Evolutionary conservation across 2,888 invertebrate genomes (phyloP).

Genomic region (Acanthosepion lycidas): DNA sequence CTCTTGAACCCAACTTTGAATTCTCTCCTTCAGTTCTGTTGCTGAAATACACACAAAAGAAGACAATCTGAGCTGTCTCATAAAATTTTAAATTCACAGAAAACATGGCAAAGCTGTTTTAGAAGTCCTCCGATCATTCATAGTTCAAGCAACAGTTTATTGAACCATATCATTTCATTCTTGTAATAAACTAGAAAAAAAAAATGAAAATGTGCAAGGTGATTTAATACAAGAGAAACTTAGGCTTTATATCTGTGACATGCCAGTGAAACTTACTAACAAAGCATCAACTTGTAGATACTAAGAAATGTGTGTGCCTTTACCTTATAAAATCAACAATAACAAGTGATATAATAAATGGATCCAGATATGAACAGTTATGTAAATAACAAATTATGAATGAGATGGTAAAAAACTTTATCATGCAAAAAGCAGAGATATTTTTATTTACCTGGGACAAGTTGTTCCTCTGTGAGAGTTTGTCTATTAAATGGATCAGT

Average conservation of each 20-base stretch:
- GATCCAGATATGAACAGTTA: too few species aligned
- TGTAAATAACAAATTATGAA: too few species aligned
- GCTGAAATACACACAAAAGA: conserved; percentile 78
- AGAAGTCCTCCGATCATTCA: not conserved
- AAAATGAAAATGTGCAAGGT: not conserved
- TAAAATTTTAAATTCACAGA: not conserved
- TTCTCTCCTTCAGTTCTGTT: conserved; percentile 88
- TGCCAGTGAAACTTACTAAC: too few species aligned
- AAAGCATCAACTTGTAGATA: too few species aligned
- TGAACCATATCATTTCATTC: too few species aligned
- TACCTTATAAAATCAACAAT: too few species aligned
- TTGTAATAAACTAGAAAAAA: not conserved
- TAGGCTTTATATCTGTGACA: too few species aligned
- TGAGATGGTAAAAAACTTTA: too few species aligned
- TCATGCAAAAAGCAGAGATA: not conserved
- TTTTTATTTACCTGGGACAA: conserved; percentile 85
- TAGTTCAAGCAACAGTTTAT: not conserved
- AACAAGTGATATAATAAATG: too few species aligned
- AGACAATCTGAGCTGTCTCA: conserved; percentile 33
- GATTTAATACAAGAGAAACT: not conserved
- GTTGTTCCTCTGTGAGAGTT: conserved; percentile 93
- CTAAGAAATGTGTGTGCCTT: too few species aligned
- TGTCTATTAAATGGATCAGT: conserved; percentile 99
- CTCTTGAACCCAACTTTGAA: conserved; percentile 89
- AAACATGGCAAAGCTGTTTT: not conserved